Evolutionary conservation across 2,888 invertebrate species (phyloP), one percentile per base, ranked within the genome.

Genomic region (Meiosimyza platycephala): DNA sequence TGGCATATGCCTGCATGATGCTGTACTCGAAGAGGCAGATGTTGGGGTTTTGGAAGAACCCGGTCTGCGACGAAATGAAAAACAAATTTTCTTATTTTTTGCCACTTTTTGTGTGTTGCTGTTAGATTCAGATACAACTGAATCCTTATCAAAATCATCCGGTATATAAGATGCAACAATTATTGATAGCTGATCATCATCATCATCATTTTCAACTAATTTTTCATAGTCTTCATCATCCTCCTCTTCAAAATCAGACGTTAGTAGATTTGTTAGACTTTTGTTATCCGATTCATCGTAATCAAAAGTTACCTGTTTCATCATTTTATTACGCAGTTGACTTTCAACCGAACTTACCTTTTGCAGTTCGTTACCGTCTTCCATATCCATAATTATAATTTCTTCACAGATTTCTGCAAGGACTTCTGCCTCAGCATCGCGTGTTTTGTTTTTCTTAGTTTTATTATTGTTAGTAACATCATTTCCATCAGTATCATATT

Each of bases 381-480:
- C 78, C 76, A 81, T 79, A 48, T 82, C 81, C 75, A 82, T 47
- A 18, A 80, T 81, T 0, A 82, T 74, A 28, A 87, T 85, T 77
- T 87, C 85, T 67, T 86, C 86, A 76, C 85, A 84, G 40, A 87
- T 87, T 72, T 87, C 86, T 50, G 85, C 82, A 11, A 81, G 72
- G 52, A 78, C 77, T 33, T 75, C 74, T 16, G 76, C 76, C 0
- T 67, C 50, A 51, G 15, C 50, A 55, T 54, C 51, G 16, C 69
- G 47, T 16, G 22, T 9, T 40, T 40, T 9, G 9, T 40, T 6
- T 40, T 40, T 9, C 9, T 40, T 40, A 22, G 7, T 50, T 18
- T 50, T 28, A 22, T 22, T 15, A 6, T 50, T 64, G 13, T 50
- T 9, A 6, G 6, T 3, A 28, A 7, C 9, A 51, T 50, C 6